A percentile compares a stretch with the other conserved stretches of the same genome.
Evolutionary conservation across 2,888 invertebrate species (phyloP).

Genomic region (Oligia strigilis): DNA sequence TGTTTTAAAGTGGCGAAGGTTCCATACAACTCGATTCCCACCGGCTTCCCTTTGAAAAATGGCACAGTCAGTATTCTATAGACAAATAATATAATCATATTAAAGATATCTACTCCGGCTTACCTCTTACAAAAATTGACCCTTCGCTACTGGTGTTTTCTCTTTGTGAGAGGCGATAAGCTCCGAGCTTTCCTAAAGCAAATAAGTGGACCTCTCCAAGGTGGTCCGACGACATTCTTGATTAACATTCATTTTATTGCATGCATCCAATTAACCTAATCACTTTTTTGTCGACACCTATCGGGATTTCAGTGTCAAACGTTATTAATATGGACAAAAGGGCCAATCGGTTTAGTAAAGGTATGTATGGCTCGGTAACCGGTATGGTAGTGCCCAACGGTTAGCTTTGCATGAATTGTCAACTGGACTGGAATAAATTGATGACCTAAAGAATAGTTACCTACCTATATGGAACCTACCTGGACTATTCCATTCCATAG

Average conservation of each 20-base stretch:
- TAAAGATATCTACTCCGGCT: too few relatives aligned
- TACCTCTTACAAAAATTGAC: too few relatives aligned
- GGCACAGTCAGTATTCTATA: too few relatives aligned
- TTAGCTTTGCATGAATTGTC: neutral
- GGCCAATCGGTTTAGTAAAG: slow-evolving; percentile 43
- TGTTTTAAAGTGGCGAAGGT: too few relatives aligned
- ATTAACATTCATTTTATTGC: slow-evolving; percentile 52
- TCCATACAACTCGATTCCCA: too few relatives aligned
- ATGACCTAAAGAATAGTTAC: neutral
- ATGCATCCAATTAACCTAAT: slow-evolving; percentile 55
- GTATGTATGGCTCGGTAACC: slow-evolving; percentile 5
- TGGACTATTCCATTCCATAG: neutral
- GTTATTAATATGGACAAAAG: slow-evolving; percentile 41
- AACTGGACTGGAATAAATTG: neutral
- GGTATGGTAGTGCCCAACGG: slow-evolving; percentile 8
- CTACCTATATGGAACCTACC: neutral
- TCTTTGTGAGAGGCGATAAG: too few relatives aligned
- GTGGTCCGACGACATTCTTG: slow-evolving; percentile 45
- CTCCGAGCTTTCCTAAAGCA: neutral
- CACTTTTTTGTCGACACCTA: slow-evolving; percentile 3
- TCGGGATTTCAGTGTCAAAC: slow-evolving; percentile 32
- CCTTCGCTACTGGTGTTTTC: too few relatives aligned
- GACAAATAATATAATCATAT: too few relatives aligned
- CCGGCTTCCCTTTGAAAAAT: too few relatives aligned
- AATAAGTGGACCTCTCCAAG: slow-evolving; percentile 10